These are phyloP conservation scores for Cardiocondyla obscurior DNA, from an alignment of 1,140 invertebrate species.

Conservation along the genomic window DNA sequence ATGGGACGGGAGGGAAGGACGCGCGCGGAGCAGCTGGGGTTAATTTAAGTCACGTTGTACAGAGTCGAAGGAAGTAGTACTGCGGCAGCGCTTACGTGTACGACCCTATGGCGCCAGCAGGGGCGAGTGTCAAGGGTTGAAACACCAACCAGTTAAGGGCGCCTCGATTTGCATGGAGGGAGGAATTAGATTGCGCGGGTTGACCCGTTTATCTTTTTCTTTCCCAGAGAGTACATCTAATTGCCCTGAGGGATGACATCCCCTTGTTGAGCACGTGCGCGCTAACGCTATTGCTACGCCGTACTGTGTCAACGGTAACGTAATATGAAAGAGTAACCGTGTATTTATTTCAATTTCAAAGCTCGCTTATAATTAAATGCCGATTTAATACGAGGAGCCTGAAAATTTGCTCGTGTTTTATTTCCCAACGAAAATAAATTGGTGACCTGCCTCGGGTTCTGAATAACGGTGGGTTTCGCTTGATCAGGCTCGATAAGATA, in stretches of 20 bases:
- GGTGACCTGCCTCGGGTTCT: not conserved
- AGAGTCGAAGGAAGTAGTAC: constrained; percentile 57
- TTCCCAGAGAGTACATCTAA: constrained; percentile 57
- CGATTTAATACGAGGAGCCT: not conserved
- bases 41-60: constrained; percentile 67
- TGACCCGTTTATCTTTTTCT: constrained; percentile 70
- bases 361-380: constrained; percentile 17
- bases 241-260: constrained; percentile 53
- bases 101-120: constrained; percentile 28
- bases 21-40: constrained; percentile 41
- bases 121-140: constrained; percentile 71
- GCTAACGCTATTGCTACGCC: constrained; percentile 41
- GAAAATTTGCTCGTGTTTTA: not conserved
- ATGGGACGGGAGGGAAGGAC: not conserved
- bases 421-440: not conserved
- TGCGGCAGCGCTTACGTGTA: constrained; percentile 39
- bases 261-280: constrained; percentile 9
- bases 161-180: constrained; percentile 70
- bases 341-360: not conserved
- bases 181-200: constrained; percentile 67
- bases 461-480: not conserved
- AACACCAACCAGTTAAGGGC: constrained; percentile 68
- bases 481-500: not conserved
- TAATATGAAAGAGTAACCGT: constrained; percentile 6
- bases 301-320: constrained; percentile 1